Conservation (phyloP, 92 coral and sea anemone species). For the Epizoanthus illoricatus region DNA sequence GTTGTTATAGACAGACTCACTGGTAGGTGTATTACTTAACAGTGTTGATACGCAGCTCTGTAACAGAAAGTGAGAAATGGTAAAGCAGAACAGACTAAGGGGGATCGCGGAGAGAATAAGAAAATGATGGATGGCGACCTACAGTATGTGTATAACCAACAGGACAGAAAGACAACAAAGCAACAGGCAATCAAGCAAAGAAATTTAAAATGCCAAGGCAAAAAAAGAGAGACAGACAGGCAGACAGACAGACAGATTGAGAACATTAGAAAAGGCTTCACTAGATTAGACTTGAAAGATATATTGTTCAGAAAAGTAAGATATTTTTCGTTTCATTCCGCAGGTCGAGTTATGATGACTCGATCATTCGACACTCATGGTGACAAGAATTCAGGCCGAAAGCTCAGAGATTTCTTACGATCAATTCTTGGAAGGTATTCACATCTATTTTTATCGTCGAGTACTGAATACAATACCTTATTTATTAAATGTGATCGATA, state of each 20-base stretch:
- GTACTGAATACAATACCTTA: too few relatives aligned
- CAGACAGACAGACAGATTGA: neutral
- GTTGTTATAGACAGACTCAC: constrained; percentile 14
- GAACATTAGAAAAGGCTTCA: neutral
- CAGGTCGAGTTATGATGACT: constrained; percentile 22
- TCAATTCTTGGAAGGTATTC: constrained; percentile 34
- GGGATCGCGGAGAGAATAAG: neutral
- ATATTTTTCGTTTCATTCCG: neutral
- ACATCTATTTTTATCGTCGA: too few relatives aligned
- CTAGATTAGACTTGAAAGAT: neutral
- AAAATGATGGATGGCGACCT: too few relatives aligned
- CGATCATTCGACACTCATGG: constrained; percentile 28
- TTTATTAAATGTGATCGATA: too few relatives aligned
- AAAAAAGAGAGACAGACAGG: too few relatives aligned
- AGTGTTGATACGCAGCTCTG: too few relatives aligned
- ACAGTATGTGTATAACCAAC: too few relatives aligned
- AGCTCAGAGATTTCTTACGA: constrained; percentile 1
- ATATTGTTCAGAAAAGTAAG: neutral
- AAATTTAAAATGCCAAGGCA: too few relatives aligned
- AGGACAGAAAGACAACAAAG: too few relatives aligned
- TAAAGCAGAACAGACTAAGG: neutral
- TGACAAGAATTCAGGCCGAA: neutral
- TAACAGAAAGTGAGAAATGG: neutral
- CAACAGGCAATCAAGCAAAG: too few relatives aligned
- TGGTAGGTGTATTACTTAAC: neutral